Base-by-base conservation (phyloP, 2,888 invertebrate genomes). In the Torymus aiolomorphi region DNA sequence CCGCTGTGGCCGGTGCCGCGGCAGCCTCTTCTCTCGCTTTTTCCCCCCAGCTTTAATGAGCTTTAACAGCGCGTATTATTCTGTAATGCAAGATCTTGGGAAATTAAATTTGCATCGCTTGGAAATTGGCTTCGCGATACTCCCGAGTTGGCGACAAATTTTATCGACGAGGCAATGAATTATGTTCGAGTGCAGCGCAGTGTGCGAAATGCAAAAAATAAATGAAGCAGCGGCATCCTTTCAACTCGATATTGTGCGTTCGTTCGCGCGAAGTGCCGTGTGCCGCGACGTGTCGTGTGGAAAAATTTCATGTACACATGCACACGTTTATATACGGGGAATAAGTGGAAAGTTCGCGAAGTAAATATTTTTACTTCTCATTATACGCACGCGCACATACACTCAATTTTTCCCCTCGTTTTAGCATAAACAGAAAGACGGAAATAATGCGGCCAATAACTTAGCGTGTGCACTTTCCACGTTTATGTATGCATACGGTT, bases 1-100 rank as follows among this genome's bases (percentile, higher is more conserved):
- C 24, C 24, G 24, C 24, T 2, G 24, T 3, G 24, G 24, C 3
- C 24, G 24, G 2, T 24, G 24, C 24, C 3, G 24, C 8, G 31
- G 31, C 31, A 31, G 31, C 61, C 20, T 14, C 24, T 24, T 24
- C 13, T 8, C 10, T 56, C 13, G 14, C 4, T 14, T 14, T 2
- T 10, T 20, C 16, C 16, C 12, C 52, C 52, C 31, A 31, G 31
- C 2, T 31, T 31, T 31, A 31, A 31, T 31, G 31, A 31, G 31
- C 62, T 62, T 42, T 52, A 61, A 61, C 56, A 59, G 56, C 20
- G 16, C 71, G 24, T 51, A 61, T 71, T 72, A n/a, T 62, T 54
- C 51, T 62, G 12, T 14, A 11, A 10, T 12, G 14, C 52, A 4
- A 14, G 13, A 24, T 51, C 24, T 61, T n/a, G 69, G 3, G 56